phyloP scores from a whole-genome alignment of 2,113 vertebrate genomes.

The Anseranas semipalmata region DNA sequence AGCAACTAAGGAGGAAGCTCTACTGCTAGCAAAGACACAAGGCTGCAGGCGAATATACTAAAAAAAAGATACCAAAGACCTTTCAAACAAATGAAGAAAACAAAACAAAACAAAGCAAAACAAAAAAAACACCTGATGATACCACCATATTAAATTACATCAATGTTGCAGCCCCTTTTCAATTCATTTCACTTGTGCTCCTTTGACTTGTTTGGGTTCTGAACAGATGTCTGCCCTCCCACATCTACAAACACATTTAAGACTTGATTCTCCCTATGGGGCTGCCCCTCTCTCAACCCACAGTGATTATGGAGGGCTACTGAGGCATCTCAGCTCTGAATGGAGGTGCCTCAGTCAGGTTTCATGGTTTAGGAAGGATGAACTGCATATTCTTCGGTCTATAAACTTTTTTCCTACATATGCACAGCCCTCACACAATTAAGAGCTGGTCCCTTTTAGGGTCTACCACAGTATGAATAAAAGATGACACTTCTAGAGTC shows the following conservation, averaged over 20 bases:
- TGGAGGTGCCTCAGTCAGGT: not conserved
- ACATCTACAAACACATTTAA: not conserved
- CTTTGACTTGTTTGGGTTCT: not conserved
- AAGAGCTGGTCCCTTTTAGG: not conserved
- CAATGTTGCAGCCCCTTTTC: not conserved
- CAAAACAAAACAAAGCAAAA: not conserved
- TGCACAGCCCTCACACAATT: not conserved
- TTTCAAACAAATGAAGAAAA: not conserved
- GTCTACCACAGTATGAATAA: not conserved
- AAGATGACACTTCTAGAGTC: not conserved
- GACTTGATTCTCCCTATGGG: not conserved
- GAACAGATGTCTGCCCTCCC: not conserved
- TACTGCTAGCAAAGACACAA: not conserved
- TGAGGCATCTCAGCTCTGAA: not conserved
- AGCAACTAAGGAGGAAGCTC: not conserved
- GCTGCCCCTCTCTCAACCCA: not conserved
- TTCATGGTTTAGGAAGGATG: not conserved
- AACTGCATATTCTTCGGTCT: not conserved
- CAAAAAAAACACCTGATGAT: not conserved
- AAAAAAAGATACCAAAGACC: not conserved
- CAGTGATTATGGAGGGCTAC: not conserved
- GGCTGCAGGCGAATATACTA: not conserved
- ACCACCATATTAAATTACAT: not conserved
- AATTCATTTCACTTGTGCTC: not conserved
- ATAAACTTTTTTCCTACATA: not conserved